Percentiles rank a stretch among this genome's conserved stretches.
Evolutionary conservation across 2,888 invertebrate species (phyloP).

Genomic region (Lasius platythorax): DNA sequence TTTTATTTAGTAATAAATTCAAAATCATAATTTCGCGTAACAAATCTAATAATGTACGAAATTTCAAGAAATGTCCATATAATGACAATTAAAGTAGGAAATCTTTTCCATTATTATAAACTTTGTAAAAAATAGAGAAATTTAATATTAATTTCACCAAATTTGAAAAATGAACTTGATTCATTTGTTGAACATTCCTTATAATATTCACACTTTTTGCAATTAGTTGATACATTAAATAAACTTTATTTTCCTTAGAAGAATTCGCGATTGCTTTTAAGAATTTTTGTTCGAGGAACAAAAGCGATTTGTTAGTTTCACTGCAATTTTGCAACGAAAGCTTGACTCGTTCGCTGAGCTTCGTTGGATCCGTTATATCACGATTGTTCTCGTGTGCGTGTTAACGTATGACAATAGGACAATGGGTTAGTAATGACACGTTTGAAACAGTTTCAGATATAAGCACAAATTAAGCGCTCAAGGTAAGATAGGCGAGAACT

Average conservation of each 20-base stretch:
- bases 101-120: neutral
- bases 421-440: constrained; percentile 74
- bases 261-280: constrained; percentile 1
- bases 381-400: constrained; percentile 44
- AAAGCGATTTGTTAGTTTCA: constrained; percentile 51
- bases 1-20: neutral
- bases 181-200: neutral
- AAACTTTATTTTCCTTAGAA: neutral
- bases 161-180: neutral
- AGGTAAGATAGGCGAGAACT: constrained; percentile 67
- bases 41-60: neutral
- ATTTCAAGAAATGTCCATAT: neutral
- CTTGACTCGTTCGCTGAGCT: constrained; percentile 36
- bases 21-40: constrained; percentile 11
- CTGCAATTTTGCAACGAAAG: constrained; percentile 46
- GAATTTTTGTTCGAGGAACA: neutral
- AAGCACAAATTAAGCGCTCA: constrained; percentile 71
- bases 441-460: constrained; percentile 73
- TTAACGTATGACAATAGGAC: constrained; percentile 69
- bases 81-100: neutral
- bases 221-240: neutral
- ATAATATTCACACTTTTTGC: neutral
- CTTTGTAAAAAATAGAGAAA: neutral
- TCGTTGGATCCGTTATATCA: constrained; percentile 48
- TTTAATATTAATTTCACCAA: neutral